phyloP scores from a whole-genome alignment of 2,888 invertebrate species.

The Hypercompe scribonia region DNA sequence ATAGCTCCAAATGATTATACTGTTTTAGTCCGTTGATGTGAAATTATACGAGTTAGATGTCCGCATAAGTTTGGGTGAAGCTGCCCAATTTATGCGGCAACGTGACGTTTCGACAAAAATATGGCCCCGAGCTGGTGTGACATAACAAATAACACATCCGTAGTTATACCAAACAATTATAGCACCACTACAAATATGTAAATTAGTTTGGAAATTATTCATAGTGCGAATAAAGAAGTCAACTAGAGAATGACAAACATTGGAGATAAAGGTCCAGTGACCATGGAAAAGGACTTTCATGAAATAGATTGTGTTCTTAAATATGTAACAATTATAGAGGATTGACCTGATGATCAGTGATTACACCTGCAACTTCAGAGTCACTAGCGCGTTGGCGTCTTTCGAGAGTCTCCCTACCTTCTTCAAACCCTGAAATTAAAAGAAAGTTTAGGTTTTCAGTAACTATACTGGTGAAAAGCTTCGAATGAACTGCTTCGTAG shows the following conservation, averaged over 20 bases:
- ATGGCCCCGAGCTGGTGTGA: neutral
- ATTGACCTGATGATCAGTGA: too few species aligned
- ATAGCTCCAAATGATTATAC: conserved; percentile 10
- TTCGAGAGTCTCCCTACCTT: too few species aligned
- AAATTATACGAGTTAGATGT: conserved; percentile 16
- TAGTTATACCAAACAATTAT: neutral
- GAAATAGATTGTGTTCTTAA: too few species aligned
- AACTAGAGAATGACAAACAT: neutral
- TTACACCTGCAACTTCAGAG: too few species aligned
- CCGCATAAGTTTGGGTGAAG: conserved; percentile 16
- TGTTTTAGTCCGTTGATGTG: conserved; percentile 4
- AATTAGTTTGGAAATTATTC: neutral
- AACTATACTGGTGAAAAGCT: too few species aligned
- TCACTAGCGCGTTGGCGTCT: too few species aligned
- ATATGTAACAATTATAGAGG: too few species aligned
- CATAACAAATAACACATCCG: neutral
- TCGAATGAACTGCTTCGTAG: too few species aligned
- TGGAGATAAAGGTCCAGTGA: too few species aligned
- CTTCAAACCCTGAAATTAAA: too few species aligned
- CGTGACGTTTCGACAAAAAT: conserved; percentile 9
- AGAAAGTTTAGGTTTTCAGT: too few species aligned
- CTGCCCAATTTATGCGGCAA: conserved; percentile 19
- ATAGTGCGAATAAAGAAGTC: neutral
- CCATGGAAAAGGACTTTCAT: too few species aligned
- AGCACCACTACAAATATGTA: neutral